These are phyloP conservation scores for Cottus gobio DNA, from an alignment of 2,113 vertebrate genomes.

Conservation along the genomic window DNA sequence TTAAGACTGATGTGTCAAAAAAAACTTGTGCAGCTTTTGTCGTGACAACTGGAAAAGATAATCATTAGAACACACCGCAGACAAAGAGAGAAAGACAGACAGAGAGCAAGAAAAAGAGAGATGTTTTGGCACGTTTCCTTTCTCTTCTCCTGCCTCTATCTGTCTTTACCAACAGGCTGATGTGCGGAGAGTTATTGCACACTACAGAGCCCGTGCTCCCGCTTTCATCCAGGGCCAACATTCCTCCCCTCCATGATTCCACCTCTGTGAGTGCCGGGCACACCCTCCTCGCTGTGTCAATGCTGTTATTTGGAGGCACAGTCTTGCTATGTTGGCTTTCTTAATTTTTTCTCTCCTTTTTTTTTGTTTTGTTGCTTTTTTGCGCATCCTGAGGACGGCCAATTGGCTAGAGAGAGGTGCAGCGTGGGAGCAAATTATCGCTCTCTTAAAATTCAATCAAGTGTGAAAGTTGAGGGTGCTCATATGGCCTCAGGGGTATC, in stretches of 20 bases:
- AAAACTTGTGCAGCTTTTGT: neutral
- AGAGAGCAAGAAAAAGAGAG: constrained; percentile 45
- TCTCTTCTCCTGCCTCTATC: constrained; percentile 61
- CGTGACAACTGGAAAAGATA: neutral
- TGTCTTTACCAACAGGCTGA: constrained; percentile 59
- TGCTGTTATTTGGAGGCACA: constrained; percentile 57
- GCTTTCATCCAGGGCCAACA: constrained; percentile 79
- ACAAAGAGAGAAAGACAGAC: constrained; percentile 15
- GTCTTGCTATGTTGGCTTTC: constrained; percentile 41
- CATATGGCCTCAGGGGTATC: neutral
- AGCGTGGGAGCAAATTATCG: constrained; percentile 15
- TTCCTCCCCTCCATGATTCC: constrained; percentile 66
- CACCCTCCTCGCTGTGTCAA: constrained; percentile 60
- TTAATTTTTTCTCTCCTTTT: neutral
- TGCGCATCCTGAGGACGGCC: neutral
- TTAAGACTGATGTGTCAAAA: neutral
- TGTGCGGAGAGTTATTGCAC: constrained; percentile 67
- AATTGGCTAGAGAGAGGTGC: neutral
- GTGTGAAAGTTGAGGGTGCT: constrained; percentile 18
- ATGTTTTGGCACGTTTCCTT: constrained; percentile 54
- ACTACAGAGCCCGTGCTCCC: constrained; percentile 46
- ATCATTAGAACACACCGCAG: constrained; percentile 14
- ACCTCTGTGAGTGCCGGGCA: constrained; percentile 49
- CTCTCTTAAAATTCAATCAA: constrained; percentile 38
- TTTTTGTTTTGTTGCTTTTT: neutral